Percentiles rank a stretch among this genome's conserved stretches.
phyloP scores from a whole-genome alignment of 2,888 invertebrate species.

The Hydrotaea diabolus region DNA sequence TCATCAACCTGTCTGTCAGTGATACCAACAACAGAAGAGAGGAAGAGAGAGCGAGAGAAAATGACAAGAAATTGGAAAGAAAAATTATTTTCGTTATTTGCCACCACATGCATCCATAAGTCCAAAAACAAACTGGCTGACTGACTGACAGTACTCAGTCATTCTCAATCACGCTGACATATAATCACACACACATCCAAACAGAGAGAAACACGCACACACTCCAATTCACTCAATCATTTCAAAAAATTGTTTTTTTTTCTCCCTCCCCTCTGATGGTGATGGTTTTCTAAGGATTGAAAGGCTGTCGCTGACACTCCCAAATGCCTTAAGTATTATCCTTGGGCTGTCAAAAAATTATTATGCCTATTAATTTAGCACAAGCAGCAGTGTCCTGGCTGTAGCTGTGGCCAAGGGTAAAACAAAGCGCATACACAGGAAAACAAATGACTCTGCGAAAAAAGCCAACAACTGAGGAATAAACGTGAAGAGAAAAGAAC shows the following conservation, averaged over 20 bases:
- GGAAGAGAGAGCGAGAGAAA: neutral
- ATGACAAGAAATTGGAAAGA: neutral
- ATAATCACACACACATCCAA: conserved; percentile 37
- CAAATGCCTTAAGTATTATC: conserved; percentile 72
- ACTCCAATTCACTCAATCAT: conserved; percentile 61
- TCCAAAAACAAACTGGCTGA: conserved; percentile 69
- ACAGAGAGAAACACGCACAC: conserved; percentile 41
- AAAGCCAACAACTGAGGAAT: conserved; percentile 46
- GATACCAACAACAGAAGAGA: conserved; percentile 49
- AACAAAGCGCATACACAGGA: conserved; percentile 27
- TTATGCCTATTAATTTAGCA: conserved; percentile 78
- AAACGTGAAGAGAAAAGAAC: conserved; percentile 16
- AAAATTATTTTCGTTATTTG: conserved; percentile 10
- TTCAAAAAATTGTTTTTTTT: conserved; percentile 33
- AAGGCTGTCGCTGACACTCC: conserved; percentile 66
- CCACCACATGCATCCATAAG: conserved; percentile 42
- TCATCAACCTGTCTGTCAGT: conserved; percentile 79
- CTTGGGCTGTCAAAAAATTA: conserved; percentile 80
- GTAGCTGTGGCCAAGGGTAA: conserved; percentile 14
- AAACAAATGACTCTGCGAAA: conserved; percentile 60
- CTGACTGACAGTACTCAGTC: conserved; percentile 72
- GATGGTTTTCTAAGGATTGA: conserved; percentile 41
- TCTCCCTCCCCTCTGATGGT: neutral
- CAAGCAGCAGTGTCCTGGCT: conserved; percentile 42
- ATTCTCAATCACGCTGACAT: conserved; percentile 65